Conservation (phyloP, 2,797 vertebrate species). For the Spea hammondii region DNA sequence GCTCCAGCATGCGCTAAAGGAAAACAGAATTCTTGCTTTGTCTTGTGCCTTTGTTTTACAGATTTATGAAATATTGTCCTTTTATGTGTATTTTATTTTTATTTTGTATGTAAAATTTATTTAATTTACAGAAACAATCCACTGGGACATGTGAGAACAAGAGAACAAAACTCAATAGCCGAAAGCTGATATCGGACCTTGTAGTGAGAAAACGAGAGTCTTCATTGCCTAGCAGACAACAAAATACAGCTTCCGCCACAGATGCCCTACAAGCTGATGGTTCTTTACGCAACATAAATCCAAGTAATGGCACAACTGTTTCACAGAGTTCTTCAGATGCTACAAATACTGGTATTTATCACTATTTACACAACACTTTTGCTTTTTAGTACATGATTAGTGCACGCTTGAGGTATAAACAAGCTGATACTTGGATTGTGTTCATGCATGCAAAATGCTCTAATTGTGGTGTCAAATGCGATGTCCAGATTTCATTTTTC, state of each 20-base stretch:
- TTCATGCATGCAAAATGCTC: no score
- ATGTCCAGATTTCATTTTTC: no score
- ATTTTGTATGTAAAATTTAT: not conserved
- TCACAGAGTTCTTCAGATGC: not conserved
- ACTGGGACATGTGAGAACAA: slow-evolving; percentile 81
- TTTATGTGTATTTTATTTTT: no score
- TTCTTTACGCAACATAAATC: not conserved
- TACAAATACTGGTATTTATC: not conserved
- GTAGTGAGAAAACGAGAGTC: slow-evolving; percentile 60
- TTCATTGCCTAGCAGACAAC: not conserved
- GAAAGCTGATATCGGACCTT: slow-evolving; percentile 70
- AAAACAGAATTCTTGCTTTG: no score
- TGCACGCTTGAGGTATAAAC: no score
- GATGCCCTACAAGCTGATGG: accelerated
- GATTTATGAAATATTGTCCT: no score
- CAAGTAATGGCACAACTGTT: not conserved
- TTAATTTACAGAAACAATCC: slow-evolving; percentile 61
- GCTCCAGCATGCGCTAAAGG: no score
- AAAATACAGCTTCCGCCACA: accelerated
- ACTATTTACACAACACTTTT: not conserved
- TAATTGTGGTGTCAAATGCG: no score
- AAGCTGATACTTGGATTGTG: no score
- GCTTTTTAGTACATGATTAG: no score
- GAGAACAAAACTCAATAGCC: slow-evolving; percentile 69
- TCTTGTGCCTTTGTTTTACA: no score